Conservation (phyloP, 2,888 invertebrate genomes). For the Brachypterus glaber region DNA sequence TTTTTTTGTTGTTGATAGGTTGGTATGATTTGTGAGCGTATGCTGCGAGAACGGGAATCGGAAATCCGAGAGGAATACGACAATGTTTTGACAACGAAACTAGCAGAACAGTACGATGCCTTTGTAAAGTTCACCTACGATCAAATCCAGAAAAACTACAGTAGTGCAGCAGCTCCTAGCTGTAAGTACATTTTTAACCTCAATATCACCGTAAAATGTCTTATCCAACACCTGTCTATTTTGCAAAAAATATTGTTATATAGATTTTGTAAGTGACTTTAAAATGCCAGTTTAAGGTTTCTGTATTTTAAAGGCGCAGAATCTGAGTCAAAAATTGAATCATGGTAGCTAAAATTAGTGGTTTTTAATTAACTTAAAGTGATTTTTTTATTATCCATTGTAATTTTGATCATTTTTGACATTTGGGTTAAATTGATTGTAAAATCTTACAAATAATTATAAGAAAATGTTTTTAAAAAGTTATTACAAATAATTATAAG, state of each 20-base stretch:
- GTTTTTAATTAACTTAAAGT: constrained; percentile 5
- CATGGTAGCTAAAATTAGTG: no score
- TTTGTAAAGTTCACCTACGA: constrained; percentile 98
- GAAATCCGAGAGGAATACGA: constrained; percentile 93
- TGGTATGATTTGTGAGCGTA: constrained; percentile 92
- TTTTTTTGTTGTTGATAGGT: constrained; percentile 50
- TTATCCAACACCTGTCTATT: neutral
- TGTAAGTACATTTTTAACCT: constrained; percentile 35
- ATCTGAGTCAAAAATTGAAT: no score
- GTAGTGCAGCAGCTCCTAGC: constrained; percentile 37
- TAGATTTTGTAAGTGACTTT: no score
- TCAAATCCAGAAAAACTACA: constrained; percentile 77
- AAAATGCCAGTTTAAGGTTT: no score
- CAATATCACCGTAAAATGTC: neutral
- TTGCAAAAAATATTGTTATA: no score
- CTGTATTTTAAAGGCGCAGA: no score
- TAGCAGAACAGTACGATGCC: constrained; percentile 97
- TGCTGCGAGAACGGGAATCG: constrained; percentile 91
- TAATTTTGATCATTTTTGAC: no score
- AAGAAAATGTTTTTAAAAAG: no score
- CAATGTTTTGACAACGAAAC: constrained; percentile 80
- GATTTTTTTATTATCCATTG: neutral
- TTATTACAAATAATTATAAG: no score
- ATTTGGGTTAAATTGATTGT: no score
- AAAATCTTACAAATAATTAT: no score